phyloP scores from a whole-genome alignment of 2,797 vertebrate species.

The Notamacropus eugenii region DNA sequence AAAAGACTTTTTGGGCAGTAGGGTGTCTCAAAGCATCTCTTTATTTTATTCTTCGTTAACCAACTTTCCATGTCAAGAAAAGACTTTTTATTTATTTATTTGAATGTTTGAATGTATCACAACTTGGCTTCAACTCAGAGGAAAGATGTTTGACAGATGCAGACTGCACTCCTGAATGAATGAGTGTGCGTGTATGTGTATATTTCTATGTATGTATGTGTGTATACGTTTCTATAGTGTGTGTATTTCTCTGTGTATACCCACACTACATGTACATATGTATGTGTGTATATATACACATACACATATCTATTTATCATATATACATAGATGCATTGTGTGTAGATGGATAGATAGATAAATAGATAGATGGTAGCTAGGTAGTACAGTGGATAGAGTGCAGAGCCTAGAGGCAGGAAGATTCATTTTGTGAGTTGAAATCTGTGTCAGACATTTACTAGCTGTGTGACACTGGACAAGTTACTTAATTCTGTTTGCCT shows the following conservation, averaged over 20 bases:
- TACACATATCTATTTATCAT: too few species aligned
- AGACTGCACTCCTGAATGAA: not conserved
- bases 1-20: constrained; percentile 5
- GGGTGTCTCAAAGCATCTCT: not conserved
- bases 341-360: too few species aligned
- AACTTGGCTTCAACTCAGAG: not conserved
- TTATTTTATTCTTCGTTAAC: not conserved
- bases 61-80: not conserved
- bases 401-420: not conserved
- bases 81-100: not conserved
- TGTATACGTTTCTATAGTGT: too few species aligned
- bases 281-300: too few species aligned
- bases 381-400: not conserved
- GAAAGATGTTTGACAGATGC: not conserved
- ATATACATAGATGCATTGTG: too few species aligned
- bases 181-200: not conserved
- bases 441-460: not conserved
- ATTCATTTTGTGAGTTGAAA: not conserved
- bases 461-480: not conserved
- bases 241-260: too few species aligned
- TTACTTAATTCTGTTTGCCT: not conserved
- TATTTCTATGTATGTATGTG: constrained; percentile 5
- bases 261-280: too few species aligned
- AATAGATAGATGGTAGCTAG: not conserved
- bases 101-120: not conserved